Evolutionary conservation across 2,113 vertebrate genomes (phyloP).

Genomic region (Hirundichthys speculiger): DNA sequence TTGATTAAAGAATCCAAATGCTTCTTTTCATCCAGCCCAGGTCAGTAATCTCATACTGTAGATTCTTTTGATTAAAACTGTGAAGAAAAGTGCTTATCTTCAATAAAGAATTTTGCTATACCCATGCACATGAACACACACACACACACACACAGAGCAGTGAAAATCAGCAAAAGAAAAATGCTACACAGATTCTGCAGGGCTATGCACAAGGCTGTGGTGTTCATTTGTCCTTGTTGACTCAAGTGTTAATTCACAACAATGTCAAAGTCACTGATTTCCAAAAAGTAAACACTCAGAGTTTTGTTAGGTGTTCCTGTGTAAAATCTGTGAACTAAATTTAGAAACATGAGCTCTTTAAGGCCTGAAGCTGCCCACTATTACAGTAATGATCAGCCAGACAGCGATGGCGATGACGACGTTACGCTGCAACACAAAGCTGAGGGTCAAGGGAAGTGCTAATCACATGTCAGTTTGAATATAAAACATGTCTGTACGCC

Average conservation of each 20-base stretch:
- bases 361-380: constrained; percentile 13
- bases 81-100: neutral
- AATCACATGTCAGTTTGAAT: neutral
- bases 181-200: too few relatives aligned
- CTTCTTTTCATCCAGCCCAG: too few relatives aligned
- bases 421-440: neutral
- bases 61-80: accelerated
- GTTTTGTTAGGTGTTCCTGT: neutral
- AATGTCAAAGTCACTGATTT: constrained; percentile 61
- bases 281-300: constrained; percentile 30
- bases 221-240: constrained; percentile 12
- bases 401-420: constrained; percentile 16
- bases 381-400: constrained; percentile 51
- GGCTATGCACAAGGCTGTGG: too few relatives aligned
- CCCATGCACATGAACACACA: too few relatives aligned
- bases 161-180: neutral
- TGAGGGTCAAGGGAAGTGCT: neutral
- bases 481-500: too few relatives aligned
- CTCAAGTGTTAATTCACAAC: constrained; percentile 41
- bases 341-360: constrained; percentile 55
- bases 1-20: too few relatives aligned
- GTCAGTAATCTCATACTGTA: neutral
- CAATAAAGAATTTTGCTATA: neutral
- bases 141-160: neutral
- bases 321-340: constrained; percentile 20